Evolutionary conservation across 64 coral and sea anemone species (phyloP).

Genomic region (Catalaphyllia jardinei): DNA sequence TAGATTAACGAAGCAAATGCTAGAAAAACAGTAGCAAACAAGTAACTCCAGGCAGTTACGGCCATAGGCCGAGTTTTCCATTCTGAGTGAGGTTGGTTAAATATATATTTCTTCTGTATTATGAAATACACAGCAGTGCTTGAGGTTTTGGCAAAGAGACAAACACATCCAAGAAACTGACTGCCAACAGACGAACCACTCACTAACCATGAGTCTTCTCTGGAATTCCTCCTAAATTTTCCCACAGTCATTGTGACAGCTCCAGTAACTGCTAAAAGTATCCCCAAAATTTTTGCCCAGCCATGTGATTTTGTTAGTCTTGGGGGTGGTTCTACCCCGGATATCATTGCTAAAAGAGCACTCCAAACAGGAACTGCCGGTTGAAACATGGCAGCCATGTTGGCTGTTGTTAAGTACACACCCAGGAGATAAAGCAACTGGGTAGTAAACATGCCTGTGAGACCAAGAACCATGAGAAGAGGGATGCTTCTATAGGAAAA

Average conservation of each 20-base stretch:
- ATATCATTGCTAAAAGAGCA: constrained; percentile 30
- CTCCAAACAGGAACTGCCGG: constrained; percentile 48
- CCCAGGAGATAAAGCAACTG: constrained; percentile 31
- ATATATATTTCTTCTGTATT: constrained; percentile 44
- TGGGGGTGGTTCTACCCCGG: constrained; percentile 29
- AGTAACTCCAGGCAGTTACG: constrained; percentile 51
- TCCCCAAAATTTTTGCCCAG: constrained; percentile 11
- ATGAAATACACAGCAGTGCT: not conserved
- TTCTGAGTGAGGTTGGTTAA: not conserved
- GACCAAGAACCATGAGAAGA: constrained; percentile 40
- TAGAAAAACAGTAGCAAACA: constrained; percentile 8
- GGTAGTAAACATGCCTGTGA: constrained; percentile 20
- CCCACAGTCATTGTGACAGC: constrained; percentile 7
- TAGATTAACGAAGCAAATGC: not conserved
- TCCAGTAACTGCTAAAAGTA: constrained; percentile 14
- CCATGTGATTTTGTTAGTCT: not conserved
- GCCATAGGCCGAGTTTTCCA: constrained; percentile 41
- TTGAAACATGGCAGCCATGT: constrained; percentile 55
- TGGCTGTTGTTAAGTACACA: constrained; percentile 49
- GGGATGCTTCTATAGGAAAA: constrained; percentile 19
- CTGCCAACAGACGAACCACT: not conserved
- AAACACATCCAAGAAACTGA: constrained; percentile 15
- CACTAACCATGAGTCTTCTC: not conserved
- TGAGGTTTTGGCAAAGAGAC: not conserved
- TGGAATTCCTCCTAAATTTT: not conserved